Base-by-base conservation (phyloP, 2,888 invertebrate genomes). In the Ypsolopha sequella region DNA sequence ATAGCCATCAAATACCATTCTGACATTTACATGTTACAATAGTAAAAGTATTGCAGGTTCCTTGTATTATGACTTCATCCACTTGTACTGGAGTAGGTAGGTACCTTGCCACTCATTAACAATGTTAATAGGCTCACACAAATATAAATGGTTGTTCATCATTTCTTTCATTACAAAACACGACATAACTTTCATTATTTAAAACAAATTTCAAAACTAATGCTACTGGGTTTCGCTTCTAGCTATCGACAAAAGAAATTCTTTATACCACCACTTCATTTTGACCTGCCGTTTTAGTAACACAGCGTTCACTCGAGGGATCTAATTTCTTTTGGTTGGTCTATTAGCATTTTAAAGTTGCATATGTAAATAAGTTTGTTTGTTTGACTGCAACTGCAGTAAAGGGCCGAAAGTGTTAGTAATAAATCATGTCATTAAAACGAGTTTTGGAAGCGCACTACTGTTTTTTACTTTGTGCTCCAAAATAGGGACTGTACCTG, bases 341-440 rank as follows among this genome's bases (percentile, higher is more conserved):
- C 7, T 39, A 39, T 48, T 48, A 48, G 48, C 48, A 48, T 47
- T 47, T 47, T 47, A 36, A 47, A 47, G 36, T 47, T 47, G 47
- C 11, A 36, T 47, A 47, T 47, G 47, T 47, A 47, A 47, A 47
- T 47, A 14, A 9, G n/a, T 14, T 8, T 47, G 36, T 47, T 47
- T 47, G 47, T 47, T 47, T 47, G 47, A 36, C 47, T 47, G 10
- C 8, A 45, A 34, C 45, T 45, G 45, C n/a, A 13, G 13, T 59
- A 68, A 74, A 76, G 71, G 68, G 72, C 73, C 66, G 60, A 66
- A 63, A 68, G 63, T 71, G 62, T 57, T 53, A 50, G 61, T 59
- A 56, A 66, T 72, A 61, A 64, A 68, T 76, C 72, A 68, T 61
- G 45, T 24, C 45, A 45, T 45, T 45, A 45, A 45, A 45, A 34